Evolutionary conservation across 1,140 invertebrate genomes (phyloP), one percentile per base, ranked within the genome.

Genomic region (Diorhabda carinulata): DNA sequence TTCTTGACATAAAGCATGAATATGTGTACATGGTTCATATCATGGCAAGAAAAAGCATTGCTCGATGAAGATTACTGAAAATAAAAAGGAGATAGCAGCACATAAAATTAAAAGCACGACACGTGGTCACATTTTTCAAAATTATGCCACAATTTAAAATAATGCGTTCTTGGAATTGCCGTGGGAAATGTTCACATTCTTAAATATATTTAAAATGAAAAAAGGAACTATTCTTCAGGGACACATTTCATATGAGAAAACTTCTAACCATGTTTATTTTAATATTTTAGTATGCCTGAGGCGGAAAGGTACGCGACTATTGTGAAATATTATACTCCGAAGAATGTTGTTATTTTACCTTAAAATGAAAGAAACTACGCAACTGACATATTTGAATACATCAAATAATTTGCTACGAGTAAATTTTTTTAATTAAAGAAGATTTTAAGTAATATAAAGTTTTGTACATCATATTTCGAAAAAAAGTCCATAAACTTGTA

Each of bases 131-230:
- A 8, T 52, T 52, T 52, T 52, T 52, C n/a, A 3, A 52, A 52
- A 52, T 52, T 52, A 52, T n/a, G 47, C 47, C n/a, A 52, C 47
- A 52, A 52, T 52, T 52, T 52, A 52, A 52, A 52, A 8, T 8
- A 52, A 52, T 52, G 47, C 47, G 2, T 52, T 52, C 47, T 52
- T 52, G 6, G 47, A 52, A 52, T n/a, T 52, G 47, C n/a, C 47
- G 47, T 52, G 47, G 47, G 47, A 52, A 52, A 52, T 52, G 47
- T 8, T 52, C 6, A 52, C 47, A 52, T 52, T 52, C 6, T 52
- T 52, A n/a, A 52, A 6, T 52, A n/a, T 52, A 52, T 52, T 52
- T 52, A 52, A 52, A 52, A 52, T n/a, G 47, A 52, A 52, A 52
- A 52, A 52, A 52, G 47, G n/a, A 52, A 52, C 47, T 52, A 52